These are phyloP conservation scores for Elaeidobius kamerunicus DNA, from an alignment of 2,888 invertebrate genomes.

Conservation along the genomic window DNA sequence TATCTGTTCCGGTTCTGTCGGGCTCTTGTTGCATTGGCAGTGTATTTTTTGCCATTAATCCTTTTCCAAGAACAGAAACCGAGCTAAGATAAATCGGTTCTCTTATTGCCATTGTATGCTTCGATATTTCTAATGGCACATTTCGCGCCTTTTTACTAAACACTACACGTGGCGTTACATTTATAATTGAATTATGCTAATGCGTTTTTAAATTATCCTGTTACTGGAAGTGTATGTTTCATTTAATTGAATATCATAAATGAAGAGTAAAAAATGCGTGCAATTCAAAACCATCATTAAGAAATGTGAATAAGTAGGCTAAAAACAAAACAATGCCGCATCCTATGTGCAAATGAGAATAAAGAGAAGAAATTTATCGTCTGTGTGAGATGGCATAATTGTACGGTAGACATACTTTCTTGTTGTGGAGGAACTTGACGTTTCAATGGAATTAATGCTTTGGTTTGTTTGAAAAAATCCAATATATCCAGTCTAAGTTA, in stretches of 20 bases:
- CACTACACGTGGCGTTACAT: not conserved
- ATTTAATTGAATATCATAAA: too few relatives aligned
- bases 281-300: too few relatives aligned
- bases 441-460: constrained; percentile 18
- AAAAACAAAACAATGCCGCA: too few relatives aligned
- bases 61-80: constrained; percentile 1
- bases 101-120: not conserved
- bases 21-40: not conserved
- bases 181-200: constrained; percentile 4
- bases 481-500: constrained; percentile 13
- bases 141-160: constrained; percentile 3
- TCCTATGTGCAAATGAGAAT: too few relatives aligned
- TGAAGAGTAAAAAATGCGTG: too few relatives aligned
- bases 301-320: too few relatives aligned
- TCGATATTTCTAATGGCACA: constrained; percentile 8
- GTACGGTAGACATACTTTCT: constrained; percentile 3
- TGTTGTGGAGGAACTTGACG: constrained; percentile 11
- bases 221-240: too few relatives aligned
- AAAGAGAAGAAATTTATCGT: constrained; percentile 2
- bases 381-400: constrained; percentile 10
- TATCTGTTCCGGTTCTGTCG: constrained; percentile 4
- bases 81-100: constrained; percentile 4
- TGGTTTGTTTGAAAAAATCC: constrained; percentile 3
- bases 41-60: constrained; percentile 14
- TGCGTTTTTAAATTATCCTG: too few relatives aligned